Conservation (phyloP, 2,797 vertebrate genomes). For the Scleropages formosus region DNA sequence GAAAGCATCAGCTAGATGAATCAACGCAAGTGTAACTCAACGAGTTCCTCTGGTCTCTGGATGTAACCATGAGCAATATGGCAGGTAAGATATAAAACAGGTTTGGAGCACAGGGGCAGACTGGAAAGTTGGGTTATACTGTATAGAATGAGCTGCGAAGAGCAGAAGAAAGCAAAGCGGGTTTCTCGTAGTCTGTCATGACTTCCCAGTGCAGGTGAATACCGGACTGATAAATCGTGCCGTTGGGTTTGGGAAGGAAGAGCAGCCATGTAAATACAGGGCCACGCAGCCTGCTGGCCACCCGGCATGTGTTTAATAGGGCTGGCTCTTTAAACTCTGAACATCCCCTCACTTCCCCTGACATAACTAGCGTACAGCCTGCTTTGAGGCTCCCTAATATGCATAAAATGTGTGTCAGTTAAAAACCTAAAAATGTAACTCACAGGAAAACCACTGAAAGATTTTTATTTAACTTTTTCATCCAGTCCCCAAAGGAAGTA, state of each 20-base stretch:
- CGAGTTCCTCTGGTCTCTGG: too few species aligned
- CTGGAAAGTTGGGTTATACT: too few species aligned
- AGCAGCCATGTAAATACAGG: constrained; percentile 6
- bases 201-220: background rate
- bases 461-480: background rate
- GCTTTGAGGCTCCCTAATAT: background rate
- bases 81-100: background rate
- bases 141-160: too few species aligned
- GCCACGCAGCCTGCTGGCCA: background rate
- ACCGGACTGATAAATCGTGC: background rate
- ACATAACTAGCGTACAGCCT: background rate
- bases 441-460: background rate
- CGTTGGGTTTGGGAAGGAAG: constrained; percentile 7
- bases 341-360: background rate
- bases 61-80: too few species aligned
- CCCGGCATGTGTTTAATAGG: background rate
- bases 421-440: constrained; percentile 2
- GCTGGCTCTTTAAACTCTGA: background rate
- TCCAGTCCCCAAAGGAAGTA: background rate
- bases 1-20: too few species aligned
- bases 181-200: background rate
- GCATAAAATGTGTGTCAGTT: background rate
- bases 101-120: background rate
- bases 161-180: too few species aligned
- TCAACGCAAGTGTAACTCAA: too few species aligned